Evolutionary conservation across 2,113 vertebrate genomes (phyloP).

Genomic region (Oreotrochilus melanogaster): DNA sequence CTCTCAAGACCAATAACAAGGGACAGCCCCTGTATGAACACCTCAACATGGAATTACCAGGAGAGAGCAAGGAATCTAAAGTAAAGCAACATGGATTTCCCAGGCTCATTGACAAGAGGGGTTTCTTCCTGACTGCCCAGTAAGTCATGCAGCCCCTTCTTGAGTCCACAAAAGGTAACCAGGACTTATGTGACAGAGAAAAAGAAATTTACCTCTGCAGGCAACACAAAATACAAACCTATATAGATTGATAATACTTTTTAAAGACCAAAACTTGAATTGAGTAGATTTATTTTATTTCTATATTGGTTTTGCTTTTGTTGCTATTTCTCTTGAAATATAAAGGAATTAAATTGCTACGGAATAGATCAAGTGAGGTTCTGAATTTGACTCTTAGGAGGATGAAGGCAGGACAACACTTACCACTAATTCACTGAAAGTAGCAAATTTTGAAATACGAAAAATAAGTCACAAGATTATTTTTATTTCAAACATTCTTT

Average conservation of each 20-base stretch:
- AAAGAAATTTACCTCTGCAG: not conserved
- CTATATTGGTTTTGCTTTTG: not conserved
- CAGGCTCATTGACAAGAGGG: not conserved
- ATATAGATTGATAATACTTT: not conserved
- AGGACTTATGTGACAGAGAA: not conserved
- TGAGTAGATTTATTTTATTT: not conserved
- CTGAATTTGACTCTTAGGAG: not conserved
- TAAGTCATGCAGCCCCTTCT: not conserved
- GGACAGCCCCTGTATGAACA: not conserved
- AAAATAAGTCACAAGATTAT: not conserved
- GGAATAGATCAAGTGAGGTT: not conserved
- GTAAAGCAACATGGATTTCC: not conserved
- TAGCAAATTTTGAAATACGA: not conserved
- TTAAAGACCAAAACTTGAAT: not conserved
- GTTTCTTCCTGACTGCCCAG: not conserved
- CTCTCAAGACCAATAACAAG: not conserved
- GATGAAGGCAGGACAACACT: not conserved
- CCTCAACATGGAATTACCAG: fast-evolving
- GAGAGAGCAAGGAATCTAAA: not conserved
- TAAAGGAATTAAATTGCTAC: not conserved
- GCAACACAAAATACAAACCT: not conserved
- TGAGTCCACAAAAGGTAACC: not conserved
- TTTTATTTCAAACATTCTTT: not conserved
- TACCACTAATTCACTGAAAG: not conserved
- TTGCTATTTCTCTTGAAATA: not conserved